phyloP scores from a whole-genome alignment of 2,888 invertebrate genomes.

The Harpalus rufipes region DNA sequence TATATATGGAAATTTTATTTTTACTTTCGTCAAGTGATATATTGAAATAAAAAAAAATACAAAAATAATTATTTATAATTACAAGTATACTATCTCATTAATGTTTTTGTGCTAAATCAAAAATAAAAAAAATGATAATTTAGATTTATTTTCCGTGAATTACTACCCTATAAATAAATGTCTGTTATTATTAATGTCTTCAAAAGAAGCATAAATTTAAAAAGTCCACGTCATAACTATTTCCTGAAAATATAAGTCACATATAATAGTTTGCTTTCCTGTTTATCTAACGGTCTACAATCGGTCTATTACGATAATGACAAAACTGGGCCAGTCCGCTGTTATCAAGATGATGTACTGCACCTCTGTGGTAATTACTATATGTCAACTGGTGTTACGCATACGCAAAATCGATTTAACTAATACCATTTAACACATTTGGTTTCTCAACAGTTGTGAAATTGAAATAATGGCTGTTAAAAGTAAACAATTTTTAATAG shows the following conservation, averaged over 20 bases:
- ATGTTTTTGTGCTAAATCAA: no score
- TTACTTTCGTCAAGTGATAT: no score
- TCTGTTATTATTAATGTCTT: neutral
- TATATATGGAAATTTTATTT: no score
- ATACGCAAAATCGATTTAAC: conserved; percentile 51
- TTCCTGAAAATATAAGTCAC: conserved; percentile 19
- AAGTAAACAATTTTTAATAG: conserved; percentile 19
- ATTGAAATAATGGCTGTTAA: conserved; percentile 34
- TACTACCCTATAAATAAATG: neutral
- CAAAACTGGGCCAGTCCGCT: conserved; percentile 41
- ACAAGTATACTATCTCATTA: no score
- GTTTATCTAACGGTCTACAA: conserved; percentile 41
- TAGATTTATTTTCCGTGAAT: no score
- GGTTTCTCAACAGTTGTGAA: conserved; percentile 57
- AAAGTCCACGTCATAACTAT: neutral
- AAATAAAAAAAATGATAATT: no score
- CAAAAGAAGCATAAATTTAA: neutral
- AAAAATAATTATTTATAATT: no score
- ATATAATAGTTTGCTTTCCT: conserved; percentile 23
- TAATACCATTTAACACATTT: conserved; percentile 53
- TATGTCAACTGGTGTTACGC: conserved; percentile 59
- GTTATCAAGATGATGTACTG: conserved; percentile 46
- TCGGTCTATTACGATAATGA: conserved; percentile 46
- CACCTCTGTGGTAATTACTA: conserved; percentile 46
- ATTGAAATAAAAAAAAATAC: no score